Evolutionary conservation across 2,888 invertebrate genomes (phyloP).

Genomic region (Cheilosia urbana): DNA sequence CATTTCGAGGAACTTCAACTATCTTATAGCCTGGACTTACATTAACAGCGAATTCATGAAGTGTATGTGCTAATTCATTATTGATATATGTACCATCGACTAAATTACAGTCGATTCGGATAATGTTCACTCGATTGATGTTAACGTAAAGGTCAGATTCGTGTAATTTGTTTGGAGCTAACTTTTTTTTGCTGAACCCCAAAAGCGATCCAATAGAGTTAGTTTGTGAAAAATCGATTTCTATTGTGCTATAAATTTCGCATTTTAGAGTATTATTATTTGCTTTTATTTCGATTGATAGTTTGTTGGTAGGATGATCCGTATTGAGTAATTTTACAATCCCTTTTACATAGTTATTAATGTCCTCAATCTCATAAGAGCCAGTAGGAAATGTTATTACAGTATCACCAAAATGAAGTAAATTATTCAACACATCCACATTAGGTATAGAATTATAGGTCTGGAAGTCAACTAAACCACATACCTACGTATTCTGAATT

Average conservation of each 20-base stretch:
- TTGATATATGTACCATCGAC: conserved; percentile 49
- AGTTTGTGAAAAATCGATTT: too few relatives aligned
- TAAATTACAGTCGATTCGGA: conserved; percentile 57
- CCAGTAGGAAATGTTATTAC: conserved; percentile 77
- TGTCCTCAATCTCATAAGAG: conserved; percentile 79
- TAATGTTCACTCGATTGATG: conserved; percentile 63
- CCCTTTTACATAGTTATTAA: conserved; percentile 51
- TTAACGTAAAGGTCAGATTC: too few relatives aligned
- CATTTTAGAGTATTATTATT: conserved; percentile 62
- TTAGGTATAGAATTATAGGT: conserved; percentile 78
- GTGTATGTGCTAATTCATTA: conserved; percentile 77
- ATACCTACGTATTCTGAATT: conserved; percentile 76
- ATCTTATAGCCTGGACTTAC: conserved; percentile 79
- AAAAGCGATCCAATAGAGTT: too few relatives aligned
- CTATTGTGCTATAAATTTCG: conserved; percentile 67
- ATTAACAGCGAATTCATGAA: conserved; percentile 79
- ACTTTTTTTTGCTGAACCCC: too few relatives aligned
- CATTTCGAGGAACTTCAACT: conserved; percentile 79
- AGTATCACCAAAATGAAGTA: conserved; percentile 77
- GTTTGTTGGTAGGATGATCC: background rate
- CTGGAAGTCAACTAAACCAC: conserved; percentile 78
- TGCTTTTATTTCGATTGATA: conserved; percentile 41
- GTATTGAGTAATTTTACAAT: conserved; percentile 6
- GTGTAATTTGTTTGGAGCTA: too few relatives aligned
- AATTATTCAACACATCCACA: conserved; percentile 79